These are phyloP conservation scores for Gymnocheta viridis DNA, from an alignment of 2,888 invertebrate genomes.

Conservation along the genomic window DNA sequence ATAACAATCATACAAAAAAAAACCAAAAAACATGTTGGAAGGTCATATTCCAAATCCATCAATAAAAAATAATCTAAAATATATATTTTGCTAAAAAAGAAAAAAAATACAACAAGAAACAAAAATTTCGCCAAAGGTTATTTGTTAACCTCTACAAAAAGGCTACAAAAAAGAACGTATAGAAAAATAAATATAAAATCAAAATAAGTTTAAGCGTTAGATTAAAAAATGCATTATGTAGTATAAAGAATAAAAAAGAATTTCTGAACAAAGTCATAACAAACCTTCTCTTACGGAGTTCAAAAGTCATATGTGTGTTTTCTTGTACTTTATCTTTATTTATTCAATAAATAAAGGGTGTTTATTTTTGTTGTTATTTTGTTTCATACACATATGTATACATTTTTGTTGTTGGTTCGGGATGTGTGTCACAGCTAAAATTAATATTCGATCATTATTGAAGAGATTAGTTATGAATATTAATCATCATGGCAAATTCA, in stretches of 20 bases:
- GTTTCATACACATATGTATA: too few species aligned
- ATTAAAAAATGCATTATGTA: conserved; percentile 15
- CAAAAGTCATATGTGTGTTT: neutral
- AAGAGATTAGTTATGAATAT: too few species aligned
- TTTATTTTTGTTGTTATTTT: neutral
- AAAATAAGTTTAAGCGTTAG: neutral
- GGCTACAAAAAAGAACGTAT: neutral
- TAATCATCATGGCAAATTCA: too few species aligned
- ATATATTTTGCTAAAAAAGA: conserved; percentile 1
- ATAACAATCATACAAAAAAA: conserved; percentile 1
- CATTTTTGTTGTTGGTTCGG: too few species aligned
- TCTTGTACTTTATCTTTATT: neutral
- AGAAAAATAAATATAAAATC: conserved; percentile 12
- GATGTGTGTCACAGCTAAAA: too few species aligned
- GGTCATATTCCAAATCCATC: neutral
- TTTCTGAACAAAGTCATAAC: neutral
- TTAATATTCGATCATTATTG: too few species aligned
- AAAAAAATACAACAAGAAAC: conserved; percentile 37
- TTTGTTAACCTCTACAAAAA: conserved; percentile 37
- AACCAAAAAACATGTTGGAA: conserved; percentile 34
- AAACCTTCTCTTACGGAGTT: conserved; percentile 15
- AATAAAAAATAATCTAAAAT: neutral
- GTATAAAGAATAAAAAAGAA: neutral
- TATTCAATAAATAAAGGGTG: conserved; percentile 8
- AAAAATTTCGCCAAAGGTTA: conserved; percentile 62